These are phyloP conservation scores for Drosophila persimilis DNA, from an alignment of 1,140 invertebrate genomes.

Conservation along the genomic window DNA sequence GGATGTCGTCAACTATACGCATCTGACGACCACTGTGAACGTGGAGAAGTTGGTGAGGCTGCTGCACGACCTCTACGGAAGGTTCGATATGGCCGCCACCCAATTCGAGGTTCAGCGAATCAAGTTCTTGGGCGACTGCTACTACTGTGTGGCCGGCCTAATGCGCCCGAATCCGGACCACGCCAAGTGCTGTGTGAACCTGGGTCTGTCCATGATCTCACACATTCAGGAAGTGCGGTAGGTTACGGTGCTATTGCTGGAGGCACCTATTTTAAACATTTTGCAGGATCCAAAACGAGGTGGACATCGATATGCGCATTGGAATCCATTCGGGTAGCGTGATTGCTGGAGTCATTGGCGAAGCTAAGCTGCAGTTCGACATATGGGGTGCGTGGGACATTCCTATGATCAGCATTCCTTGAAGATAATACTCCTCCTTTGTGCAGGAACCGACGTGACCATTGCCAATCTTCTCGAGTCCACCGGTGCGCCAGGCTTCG, in stretches of 20 bases:
- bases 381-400: conserved; percentile 89
- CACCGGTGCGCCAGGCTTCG: conserved; percentile 92
- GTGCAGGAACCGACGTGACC: conserved; percentile 88
- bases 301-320: conserved; percentile 98
- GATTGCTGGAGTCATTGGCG: conserved; percentile 94
- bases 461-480: conserved; percentile 98
- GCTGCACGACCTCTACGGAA: conserved; percentile 95
- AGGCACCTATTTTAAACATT: background rate
- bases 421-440: background rate
- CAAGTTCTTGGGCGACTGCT: conserved; percentile 96
- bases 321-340: conserved; percentile 96
- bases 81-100: conserved; percentile 95
- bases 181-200: conserved; percentile 92
- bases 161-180: conserved; percentile 89
- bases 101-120: conserved; percentile 90
- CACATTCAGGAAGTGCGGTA: conserved; percentile 90
- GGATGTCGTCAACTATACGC: conserved; percentile 97
- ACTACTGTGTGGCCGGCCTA: conserved; percentile 95
- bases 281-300: conserved; percentile 86
- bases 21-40: conserved; percentile 91
- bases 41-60: conserved; percentile 93
- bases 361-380: conserved; percentile 97
- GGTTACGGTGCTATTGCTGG: background rate
- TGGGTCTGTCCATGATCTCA: conserved; percentile 95
- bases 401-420: no score